These are phyloP conservation scores for Actinia tenebrosa DNA, from an alignment of 64 coral and sea anemone genomes.

Conservation along the genomic window DNA sequence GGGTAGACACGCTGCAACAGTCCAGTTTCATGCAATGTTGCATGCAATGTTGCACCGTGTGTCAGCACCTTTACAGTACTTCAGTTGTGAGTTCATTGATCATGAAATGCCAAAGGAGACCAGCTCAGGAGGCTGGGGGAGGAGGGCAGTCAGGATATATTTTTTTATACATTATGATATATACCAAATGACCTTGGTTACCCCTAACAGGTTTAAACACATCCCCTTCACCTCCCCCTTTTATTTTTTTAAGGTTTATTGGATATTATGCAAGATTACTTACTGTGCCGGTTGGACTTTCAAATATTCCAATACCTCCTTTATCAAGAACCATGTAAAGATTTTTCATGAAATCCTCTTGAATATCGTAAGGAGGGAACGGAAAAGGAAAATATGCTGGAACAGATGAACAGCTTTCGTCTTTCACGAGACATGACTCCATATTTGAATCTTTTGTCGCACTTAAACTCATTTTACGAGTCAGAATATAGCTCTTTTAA, in stretches of 20 bases:
- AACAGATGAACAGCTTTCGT: neutral
- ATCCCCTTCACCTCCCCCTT: neutral
- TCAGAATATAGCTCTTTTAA: neutral
- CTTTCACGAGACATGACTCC: neutral
- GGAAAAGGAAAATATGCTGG: constrained; percentile 83
- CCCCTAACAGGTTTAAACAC: neutral
- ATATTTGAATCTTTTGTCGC: neutral
- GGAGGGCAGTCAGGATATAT: neutral
- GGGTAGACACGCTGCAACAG: too few relatives aligned
- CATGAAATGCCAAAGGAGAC: too few relatives aligned
- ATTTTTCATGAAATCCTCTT: constrained; percentile 89
- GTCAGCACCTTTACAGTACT: too few relatives aligned
- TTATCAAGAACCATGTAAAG: constrained; percentile 74
- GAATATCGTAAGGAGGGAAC: constrained; percentile 98
- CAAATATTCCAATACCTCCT: constrained; percentile 89
- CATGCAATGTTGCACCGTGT: too few relatives aligned
- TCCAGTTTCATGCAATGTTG: too few relatives aligned
- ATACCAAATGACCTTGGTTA: too few relatives aligned
- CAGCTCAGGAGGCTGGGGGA: too few relatives aligned
- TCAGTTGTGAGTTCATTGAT: too few relatives aligned
- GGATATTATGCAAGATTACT: constrained; percentile 4
- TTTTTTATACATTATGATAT: neutral
- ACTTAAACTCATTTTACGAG: neutral
- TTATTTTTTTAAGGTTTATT: neutral
- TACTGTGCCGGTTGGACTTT: constrained; percentile 97